Conservation (phyloP, 2,113 vertebrate species). For the Mohoua ochrocephala region DNA sequence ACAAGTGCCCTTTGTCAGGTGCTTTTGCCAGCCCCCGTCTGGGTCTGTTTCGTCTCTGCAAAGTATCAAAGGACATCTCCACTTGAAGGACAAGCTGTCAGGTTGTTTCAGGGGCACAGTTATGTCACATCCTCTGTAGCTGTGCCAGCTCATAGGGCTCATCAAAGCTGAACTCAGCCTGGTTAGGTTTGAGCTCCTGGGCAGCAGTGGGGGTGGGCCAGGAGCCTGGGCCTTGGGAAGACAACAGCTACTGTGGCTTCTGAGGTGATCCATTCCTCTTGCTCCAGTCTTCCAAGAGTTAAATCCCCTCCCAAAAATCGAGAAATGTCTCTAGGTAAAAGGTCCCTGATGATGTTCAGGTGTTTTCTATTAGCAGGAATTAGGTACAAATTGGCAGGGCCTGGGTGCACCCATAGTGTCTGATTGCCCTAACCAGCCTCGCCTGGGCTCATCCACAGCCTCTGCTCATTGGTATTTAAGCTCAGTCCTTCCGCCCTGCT, state of each 20-base stretch:
- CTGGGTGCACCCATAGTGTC: rapidly evolving
- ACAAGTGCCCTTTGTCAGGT: not conserved
- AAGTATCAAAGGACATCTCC: not conserved
- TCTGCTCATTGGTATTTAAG: not conserved
- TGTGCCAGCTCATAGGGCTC: not conserved
- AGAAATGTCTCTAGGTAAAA: not conserved
- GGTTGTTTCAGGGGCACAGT: not conserved
- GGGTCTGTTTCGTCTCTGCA: not conserved
- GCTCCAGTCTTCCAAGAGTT: not conserved
- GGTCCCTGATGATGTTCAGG: not conserved
- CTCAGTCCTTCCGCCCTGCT: rapidly evolving
- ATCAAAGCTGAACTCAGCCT: not conserved
- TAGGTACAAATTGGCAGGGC: not conserved
- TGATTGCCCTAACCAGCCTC: not conserved
- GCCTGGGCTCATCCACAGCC: not conserved
- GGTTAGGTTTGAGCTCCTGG: not conserved
- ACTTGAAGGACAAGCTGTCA: not conserved
- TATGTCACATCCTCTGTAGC: not conserved
- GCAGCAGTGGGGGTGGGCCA: too few species aligned
- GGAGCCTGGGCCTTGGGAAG: not conserved
- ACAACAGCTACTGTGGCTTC: not conserved
- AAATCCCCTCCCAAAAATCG: not conserved
- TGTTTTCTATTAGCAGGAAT: not conserved
- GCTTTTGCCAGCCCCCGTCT: not conserved
- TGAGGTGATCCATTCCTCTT: not conserved